A percentile compares a stretch with the other conserved stretches of the same genome.
Evolutionary conservation across 2,797 vertebrate species (phyloP).

Genomic region (Spea hammondii): DNA sequence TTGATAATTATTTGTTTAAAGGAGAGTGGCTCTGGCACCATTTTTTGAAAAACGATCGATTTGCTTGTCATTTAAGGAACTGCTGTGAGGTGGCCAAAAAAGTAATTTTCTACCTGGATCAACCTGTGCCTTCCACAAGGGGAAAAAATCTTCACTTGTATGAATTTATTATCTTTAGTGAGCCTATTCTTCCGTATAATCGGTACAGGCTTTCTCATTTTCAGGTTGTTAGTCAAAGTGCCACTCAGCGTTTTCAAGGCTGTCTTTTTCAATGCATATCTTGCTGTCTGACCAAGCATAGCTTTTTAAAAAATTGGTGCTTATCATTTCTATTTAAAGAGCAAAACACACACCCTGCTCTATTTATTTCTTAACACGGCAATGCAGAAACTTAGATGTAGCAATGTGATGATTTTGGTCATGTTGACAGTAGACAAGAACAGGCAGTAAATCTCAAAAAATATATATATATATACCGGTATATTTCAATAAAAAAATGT

Average conservation of each 20-base stretch:
- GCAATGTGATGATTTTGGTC: neutral
- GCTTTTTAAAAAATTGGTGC: neutral
- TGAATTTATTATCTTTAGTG: constrained; percentile 49
- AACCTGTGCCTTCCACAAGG: constrained; percentile 35
- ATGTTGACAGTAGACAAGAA: neutral
- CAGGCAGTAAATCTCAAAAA: neutral
- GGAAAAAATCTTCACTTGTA: constrained; percentile 33
- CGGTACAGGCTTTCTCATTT: constrained; percentile 46
- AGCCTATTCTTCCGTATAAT: constrained; percentile 45
- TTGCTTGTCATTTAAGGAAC: constrained; percentile 31
- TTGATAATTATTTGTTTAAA: constrained; percentile 33
- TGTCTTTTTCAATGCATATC: constrained; percentile 40
- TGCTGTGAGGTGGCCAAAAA: constrained; percentile 29
- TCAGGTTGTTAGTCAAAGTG: constrained; percentile 46
- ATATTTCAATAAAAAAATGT: neutral
- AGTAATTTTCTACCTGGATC: constrained; percentile 50
- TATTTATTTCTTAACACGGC: neutral
- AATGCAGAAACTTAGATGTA: constrained; percentile 1
- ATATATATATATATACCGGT: too few relatives aligned
- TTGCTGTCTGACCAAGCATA: constrained; percentile 2
- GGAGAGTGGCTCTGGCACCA: constrained; percentile 10
- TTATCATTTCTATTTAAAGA: constrained; percentile 17
- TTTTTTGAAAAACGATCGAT: constrained; percentile 38
- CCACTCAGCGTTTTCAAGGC: constrained; percentile 41
- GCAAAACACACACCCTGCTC: neutral